Conservation (phyloP, 2,888 invertebrate species). For the Molorchus minor region DNA sequence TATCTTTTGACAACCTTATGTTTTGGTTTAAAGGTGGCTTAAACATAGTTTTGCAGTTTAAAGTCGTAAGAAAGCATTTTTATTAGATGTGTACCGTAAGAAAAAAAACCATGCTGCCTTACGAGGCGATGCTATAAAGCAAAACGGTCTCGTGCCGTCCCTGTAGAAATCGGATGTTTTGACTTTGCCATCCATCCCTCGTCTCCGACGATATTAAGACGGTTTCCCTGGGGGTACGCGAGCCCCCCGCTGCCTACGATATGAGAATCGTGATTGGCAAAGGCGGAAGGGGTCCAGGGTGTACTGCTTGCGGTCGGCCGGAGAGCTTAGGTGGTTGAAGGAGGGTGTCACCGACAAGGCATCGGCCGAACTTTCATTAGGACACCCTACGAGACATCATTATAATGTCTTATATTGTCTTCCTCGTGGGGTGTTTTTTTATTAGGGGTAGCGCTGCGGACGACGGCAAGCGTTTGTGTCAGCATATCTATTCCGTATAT, state of each 20-base stretch:
- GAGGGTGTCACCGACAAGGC: conserved; percentile 21
- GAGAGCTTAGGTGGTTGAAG: conserved; percentile 10
- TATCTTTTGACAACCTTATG: too few species aligned
- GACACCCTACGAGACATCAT: conserved; percentile 3
- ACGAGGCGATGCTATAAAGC: too few species aligned
- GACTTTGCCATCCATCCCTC: conserved; percentile 44
- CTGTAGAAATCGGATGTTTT: too few species aligned
- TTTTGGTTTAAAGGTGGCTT: too few species aligned
- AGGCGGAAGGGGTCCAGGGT: conserved; percentile 30
- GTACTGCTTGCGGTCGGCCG: conserved; percentile 3
- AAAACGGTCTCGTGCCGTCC: too few species aligned
- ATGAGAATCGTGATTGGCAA: conserved; percentile 48
- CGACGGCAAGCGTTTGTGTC: not conserved
- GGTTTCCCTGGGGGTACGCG: conserved; percentile 36
- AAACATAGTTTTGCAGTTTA: too few species aligned
- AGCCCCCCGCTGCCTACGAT: conserved; percentile 42
- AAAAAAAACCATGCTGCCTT: too few species aligned
- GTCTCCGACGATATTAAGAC: conserved; percentile 38
- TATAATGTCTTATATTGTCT: conserved; percentile 19
- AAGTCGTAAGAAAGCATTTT: too few species aligned
- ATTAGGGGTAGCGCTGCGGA: not conserved
- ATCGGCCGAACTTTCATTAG: conserved; percentile 18
- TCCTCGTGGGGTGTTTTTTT: not conserved
- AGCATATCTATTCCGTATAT: too few species aligned
- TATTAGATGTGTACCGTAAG: too few species aligned